Evolutionary conservation across 64 coral and sea anemone species (phyloP).

Genomic region (Montipora efflorescens): DNA sequence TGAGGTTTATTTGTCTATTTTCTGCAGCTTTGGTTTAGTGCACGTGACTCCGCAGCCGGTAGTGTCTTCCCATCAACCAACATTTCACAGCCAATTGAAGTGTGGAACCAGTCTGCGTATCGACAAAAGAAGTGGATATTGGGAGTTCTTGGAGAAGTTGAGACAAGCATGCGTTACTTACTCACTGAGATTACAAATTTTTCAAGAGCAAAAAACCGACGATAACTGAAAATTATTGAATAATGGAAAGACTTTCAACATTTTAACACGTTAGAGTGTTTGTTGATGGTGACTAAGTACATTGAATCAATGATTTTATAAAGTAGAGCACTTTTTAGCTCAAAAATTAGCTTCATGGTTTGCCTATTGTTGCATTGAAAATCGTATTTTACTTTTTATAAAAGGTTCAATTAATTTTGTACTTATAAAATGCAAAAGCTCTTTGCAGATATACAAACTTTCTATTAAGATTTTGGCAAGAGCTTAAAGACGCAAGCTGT

Average conservation of each 20-base stretch:
- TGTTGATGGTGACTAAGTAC: not conserved
- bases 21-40: not conserved
- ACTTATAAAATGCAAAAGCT: not conserved
- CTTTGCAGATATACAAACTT: no score
- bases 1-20: not conserved
- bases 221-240: not conserved
- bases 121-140: slow-evolving; percentile 5
- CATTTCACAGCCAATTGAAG: not conserved
- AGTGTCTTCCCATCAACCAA: not conserved
- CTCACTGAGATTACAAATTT: not conserved
- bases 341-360: not conserved
- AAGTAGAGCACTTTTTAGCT: slow-evolving; percentile 4
- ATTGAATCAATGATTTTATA: slow-evolving; percentile 47
- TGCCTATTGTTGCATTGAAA: not conserved
- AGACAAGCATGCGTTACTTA: not conserved
- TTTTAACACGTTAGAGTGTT: not conserved
- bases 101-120: slow-evolving; percentile 1
- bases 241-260: not conserved
- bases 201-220: not conserved
- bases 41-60: not conserved
- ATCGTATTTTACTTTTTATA: slow-evolving; percentile 4
- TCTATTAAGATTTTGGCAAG: no score
- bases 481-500: no score
- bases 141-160: slow-evolving; percentile 8
- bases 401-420: not conserved